Conservation (phyloP, 2,888 invertebrate genomes). For the Tineola bisselliella region DNA sequence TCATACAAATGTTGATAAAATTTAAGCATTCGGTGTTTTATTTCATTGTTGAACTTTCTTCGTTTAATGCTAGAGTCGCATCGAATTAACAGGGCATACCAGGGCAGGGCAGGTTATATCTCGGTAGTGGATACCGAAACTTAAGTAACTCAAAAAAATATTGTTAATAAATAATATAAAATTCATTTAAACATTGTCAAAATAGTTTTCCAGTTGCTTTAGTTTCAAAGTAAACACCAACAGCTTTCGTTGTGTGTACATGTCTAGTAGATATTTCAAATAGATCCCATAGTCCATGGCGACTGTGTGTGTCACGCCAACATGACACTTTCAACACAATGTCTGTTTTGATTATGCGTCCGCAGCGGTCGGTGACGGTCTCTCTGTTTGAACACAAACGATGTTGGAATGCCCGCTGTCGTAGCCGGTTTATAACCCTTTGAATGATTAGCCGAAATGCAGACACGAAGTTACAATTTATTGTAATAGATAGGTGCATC, state of each 20-base stretch:
- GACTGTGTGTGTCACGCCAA: conserved; percentile 28
- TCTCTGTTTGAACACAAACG: conserved; percentile 18
- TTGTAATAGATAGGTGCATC: conserved; percentile 5
- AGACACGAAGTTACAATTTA: conserved; percentile 27
- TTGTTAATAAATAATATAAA: too few species aligned
- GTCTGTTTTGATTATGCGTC: conserved; percentile 23
- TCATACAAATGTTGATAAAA: background rate
- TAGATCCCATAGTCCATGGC: background rate
- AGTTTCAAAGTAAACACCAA: background rate
- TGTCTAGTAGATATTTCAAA: background rate
- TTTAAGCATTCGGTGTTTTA: background rate
- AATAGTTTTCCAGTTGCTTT: too few species aligned
- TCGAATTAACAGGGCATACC: too few species aligned
- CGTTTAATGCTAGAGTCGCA: too few species aligned
- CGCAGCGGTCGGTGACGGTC: conserved; percentile 13
- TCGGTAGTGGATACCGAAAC: too few species aligned
- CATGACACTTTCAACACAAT: conserved; percentile 26
- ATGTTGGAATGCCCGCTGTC: conserved; percentile 33
- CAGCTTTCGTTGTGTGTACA: background rate
- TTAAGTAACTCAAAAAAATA: too few species aligned
- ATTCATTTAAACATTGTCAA: too few species aligned
- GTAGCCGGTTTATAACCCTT: conserved; percentile 30
- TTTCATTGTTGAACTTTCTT: background rate
- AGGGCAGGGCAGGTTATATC: too few species aligned
- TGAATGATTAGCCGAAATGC: conserved; percentile 38